phyloP scores from a whole-genome alignment of 92 coral and sea anemone genomes.

The Zoanthus sansibaricus region DNA sequence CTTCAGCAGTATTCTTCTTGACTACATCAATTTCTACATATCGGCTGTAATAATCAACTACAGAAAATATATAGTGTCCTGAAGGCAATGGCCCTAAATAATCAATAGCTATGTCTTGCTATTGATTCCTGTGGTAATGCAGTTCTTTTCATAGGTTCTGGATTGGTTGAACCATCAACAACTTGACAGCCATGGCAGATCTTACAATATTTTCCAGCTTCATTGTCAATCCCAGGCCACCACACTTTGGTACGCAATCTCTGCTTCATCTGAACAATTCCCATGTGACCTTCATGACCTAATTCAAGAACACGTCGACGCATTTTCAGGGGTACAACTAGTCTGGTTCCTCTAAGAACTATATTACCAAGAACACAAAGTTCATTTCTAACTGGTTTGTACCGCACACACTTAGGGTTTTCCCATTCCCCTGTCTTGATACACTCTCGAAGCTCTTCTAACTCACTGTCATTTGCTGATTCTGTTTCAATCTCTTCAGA shows the following conservation, averaged over 20 bases:
- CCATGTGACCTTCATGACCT: slow-evolving; percentile 57
- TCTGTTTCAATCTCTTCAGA: slow-evolving; percentile 35
- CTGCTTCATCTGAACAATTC: slow-evolving; percentile 60
- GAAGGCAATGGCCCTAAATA: slow-evolving; percentile 65
- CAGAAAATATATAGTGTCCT: slow-evolving; percentile 58
- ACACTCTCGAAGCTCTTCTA: slow-evolving; percentile 48
- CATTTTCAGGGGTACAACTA: slow-evolving; percentile 46
- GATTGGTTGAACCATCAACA: slow-evolving; percentile 46
- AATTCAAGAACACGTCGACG: slow-evolving; percentile 32
- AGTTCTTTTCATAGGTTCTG: slow-evolving; percentile 56
- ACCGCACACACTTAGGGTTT: slow-evolving; percentile 24
- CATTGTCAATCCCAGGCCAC: slow-evolving; percentile 70
- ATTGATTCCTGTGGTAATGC: slow-evolving; percentile 49
- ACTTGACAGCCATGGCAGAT: slow-evolving; percentile 70
- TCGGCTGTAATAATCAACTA: slow-evolving; percentile 67
- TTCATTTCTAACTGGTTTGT: slow-evolving; percentile 44
- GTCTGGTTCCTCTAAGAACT: slow-evolving; percentile 52
- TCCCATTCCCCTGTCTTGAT: slow-evolving; percentile 47
- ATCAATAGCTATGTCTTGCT: slow-evolving; percentile 57
- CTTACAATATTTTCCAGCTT: slow-evolving; percentile 57
- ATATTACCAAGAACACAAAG: slow-evolving; percentile 48
- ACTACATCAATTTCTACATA: slow-evolving; percentile 57
- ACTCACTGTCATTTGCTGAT: slow-evolving; percentile 40
- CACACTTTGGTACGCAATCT: slow-evolving; percentile 57
- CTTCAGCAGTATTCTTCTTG: slow-evolving; percentile 49